Base-by-base conservation (phyloP, 2,797 vertebrate genomes). In the Falco novaeseelandiae region DNA sequence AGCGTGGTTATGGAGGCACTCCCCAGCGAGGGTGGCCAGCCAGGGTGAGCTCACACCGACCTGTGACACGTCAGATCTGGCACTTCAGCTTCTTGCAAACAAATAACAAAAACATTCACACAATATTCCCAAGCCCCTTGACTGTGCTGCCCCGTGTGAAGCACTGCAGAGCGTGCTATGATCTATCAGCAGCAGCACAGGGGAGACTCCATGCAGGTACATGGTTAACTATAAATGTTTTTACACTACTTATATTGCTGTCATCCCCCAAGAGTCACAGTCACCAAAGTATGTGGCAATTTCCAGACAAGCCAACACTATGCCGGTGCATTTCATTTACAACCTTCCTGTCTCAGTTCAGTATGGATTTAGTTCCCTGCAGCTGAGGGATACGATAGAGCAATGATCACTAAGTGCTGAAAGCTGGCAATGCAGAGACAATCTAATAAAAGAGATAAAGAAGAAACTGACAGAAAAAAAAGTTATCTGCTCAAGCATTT, bases 371-470 rank as follows among this genome's bases (percentile, higher is more conserved):
- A 70, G 62, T 40, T 92, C 59, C 73, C 70, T 79, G 66, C 46
- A 96, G 70, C 70, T 63, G 21, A 76, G 54, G 17, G 27, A 63
- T 88, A 62, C 3, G 55, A 87, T 13, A 85, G 54, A 89, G 25
- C 17, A 72, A 87, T 16, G 26, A 83, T n/a, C 58, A 90, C 27
- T 2, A 4, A 49, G 12, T 26, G n/a, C 48, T 51, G 54, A 91
- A 89, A 90, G 89, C 23, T 82, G 38, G 73, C 66, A 91, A 29
- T 21, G 38, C 62, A 73, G 48, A 78, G 42, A 55, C 42, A 84
- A 52, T 14, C 15, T 80, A 73, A 70, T 89, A 77, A 69, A 89
- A 69, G 14, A 94, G 70, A 93, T 76, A 69, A 91, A 94, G 66
- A 57, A 89, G 49, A 30, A 96, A 48, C 48, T 79, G 70, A 93